Base-by-base conservation (phyloP, 64 coral and sea anemone species). In the Porites lutea region DNA sequence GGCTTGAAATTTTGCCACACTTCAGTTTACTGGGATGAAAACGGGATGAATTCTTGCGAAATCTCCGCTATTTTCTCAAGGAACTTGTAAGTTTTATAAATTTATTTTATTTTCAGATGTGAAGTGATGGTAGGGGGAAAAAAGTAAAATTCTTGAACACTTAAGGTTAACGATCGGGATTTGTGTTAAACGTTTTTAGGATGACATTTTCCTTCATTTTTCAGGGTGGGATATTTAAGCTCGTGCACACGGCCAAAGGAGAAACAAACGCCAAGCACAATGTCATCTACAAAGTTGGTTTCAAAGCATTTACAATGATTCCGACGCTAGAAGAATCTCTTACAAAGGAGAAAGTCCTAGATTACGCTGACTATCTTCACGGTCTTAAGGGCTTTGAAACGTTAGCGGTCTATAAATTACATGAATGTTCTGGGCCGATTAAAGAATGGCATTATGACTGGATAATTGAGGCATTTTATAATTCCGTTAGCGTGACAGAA, bases 391-490 rank as follows among this genome's bases (percentile, higher is more conserved):
- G 95, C 9, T 91, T 94, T 72, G 20, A 65, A 58, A 91, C 82
- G 72, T 71, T 87, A 49, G 79, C 71, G 65, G 59, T 94, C 14
- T 97, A 93, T 58, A 82, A 78, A 88, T 37, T 97, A 23, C 71
- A 97, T 58, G 47, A 59, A 3, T 77, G 88, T 66, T 97, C 95
- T 74, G 95, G 92, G 8, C 82, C 73, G 13, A 6, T 10, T 13
- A 88, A 69, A 27, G 92, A 83, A 22, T 94, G 92, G 88, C 79
- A 91, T 45, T 97, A 94, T 22, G 77, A 82, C n/a, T 97, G 95
- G 92, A 90, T 97, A 7, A 91, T 97, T 72, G 95, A 97, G 13
- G 95, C 73, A 78, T 91, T 91, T 75, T 94, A 94, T 64, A 77
- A 71, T 57, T 46, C 76, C 16, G 70, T 59, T 51, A 22, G 59